Evolutionary conservation across 1,140 invertebrate genomes (phyloP).

Genomic region (Leptoteleia sp.): DNA sequence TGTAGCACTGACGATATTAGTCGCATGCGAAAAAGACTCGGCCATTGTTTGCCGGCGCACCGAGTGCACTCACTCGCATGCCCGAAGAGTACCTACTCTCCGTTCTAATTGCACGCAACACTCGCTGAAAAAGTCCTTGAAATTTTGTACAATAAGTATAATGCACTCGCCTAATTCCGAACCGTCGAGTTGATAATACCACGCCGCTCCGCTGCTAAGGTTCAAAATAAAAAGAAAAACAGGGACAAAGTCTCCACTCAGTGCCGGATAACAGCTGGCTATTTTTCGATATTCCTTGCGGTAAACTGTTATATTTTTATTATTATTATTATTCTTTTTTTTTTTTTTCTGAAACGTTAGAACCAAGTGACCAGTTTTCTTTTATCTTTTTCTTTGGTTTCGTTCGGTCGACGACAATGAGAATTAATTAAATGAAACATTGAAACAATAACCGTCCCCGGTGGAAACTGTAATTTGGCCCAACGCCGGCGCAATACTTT

Average conservation of each 20-base stretch:
- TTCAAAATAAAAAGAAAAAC: constrained; percentile 37
- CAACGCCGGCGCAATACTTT: no score
- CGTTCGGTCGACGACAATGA: no score
- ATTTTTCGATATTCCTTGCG: constrained; percentile 20
- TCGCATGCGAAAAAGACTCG: constrained; percentile 72
- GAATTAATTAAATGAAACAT: no score
- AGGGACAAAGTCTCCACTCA: constrained; percentile 10
- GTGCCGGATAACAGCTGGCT: constrained; percentile 49
- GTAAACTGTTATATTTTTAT: constrained; percentile 1
- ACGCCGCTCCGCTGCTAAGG: background rate
- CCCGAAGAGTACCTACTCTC: constrained; percentile 46
- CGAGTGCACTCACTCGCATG: constrained; percentile 52
- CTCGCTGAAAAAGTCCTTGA: constrained; percentile 62
- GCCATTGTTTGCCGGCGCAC: constrained; percentile 71
- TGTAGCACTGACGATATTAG: constrained; percentile 70
- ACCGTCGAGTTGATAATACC: constrained; percentile 36
- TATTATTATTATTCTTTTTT: no score
- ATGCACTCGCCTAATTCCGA: constrained; percentile 46
- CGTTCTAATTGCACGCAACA: constrained; percentile 71
- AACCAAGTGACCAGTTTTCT: no score
- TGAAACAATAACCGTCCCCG: no score
- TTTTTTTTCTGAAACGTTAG: no score
- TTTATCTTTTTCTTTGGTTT: no score
- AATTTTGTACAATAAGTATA: constrained; percentile 54
- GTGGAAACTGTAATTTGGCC: no score